phyloP scores from a whole-genome alignment of 1,140 invertebrate species.

The honey bee (Apis mellifera) region DNA sequence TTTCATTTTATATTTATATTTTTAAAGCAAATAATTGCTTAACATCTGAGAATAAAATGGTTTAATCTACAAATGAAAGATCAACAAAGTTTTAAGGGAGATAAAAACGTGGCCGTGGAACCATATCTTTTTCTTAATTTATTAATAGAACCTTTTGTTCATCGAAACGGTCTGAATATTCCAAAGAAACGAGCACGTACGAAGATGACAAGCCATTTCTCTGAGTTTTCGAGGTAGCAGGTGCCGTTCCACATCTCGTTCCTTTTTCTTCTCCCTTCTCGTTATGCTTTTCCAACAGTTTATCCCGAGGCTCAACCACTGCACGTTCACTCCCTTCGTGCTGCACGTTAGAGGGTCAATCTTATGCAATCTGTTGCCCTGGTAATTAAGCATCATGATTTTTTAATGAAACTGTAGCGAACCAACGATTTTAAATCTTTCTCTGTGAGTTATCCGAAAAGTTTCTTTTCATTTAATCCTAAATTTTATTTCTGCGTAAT shows the following conservation, averaged over 20 bases:
- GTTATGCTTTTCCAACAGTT: slow-evolving; percentile 12
- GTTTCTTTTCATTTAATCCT: too few species aligned
- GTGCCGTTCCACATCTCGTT: not conserved
- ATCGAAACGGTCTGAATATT: not conserved
- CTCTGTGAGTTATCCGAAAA: not conserved
- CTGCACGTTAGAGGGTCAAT: slow-evolving; percentile 9
- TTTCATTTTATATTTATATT: too few species aligned
- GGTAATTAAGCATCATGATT: slow-evolving; percentile 17
- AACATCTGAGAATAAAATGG: too few species aligned
- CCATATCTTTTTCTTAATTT: not conserved
- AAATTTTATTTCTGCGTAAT: too few species aligned
- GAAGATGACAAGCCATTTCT: slow-evolving; percentile 4
- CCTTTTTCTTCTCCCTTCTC: not conserved
- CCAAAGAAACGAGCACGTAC: not conserved
- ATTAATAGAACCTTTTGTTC: not conserved
- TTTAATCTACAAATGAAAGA: too few species aligned
- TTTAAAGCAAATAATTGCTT: too few species aligned
- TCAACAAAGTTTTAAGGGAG: too few species aligned
- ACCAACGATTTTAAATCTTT: not conserved
- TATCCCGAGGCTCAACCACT: slow-evolving; percentile 10
- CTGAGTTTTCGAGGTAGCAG: not conserved
- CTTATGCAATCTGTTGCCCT: slow-evolving; percentile 4
- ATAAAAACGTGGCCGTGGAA: not conserved
- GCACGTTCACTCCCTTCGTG: not conserved
- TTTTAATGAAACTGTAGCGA: slow-evolving; percentile 7